These are phyloP conservation scores for Drosophila sordidula DNA, from an alignment of 2,888 invertebrate species.

Conservation along the genomic window DNA sequence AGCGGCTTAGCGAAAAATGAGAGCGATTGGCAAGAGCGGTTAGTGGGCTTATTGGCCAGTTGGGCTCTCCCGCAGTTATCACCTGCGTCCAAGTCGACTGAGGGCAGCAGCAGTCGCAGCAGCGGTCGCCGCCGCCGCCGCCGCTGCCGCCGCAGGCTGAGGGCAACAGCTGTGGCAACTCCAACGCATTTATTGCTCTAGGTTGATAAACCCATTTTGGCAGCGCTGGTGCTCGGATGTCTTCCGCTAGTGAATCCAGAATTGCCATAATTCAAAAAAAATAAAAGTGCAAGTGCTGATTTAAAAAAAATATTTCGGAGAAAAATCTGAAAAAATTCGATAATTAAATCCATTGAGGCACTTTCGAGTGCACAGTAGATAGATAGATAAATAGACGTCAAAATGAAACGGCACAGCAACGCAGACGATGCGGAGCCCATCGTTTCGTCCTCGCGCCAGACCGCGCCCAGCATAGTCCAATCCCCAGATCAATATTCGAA, in stretches of 20 bases:
- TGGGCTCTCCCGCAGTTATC: constrained; percentile 20
- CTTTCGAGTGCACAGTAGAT: background rate
- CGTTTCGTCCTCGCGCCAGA: constrained; percentile 19
- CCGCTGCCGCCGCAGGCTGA: constrained; percentile 6
- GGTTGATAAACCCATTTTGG: constrained; percentile 40
- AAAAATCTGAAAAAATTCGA: background rate
- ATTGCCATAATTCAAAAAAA: background rate
- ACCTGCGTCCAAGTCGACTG: constrained; percentile 16
- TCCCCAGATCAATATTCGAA: constrained; percentile 30
- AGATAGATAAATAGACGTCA: background rate
- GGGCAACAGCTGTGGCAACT: constrained; percentile 25
- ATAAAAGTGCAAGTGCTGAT: constrained; percentile 14
- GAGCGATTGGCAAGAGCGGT: constrained; percentile 5
- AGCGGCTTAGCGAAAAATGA: constrained; percentile 13
- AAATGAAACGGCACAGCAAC: constrained; percentile 23
- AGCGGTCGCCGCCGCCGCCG: background rate
- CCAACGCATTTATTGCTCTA: constrained; percentile 14
- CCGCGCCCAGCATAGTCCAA: constrained; percentile 15
- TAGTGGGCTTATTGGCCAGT: constrained; percentile 26
- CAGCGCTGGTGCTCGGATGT: constrained; percentile 42
- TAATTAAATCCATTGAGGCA: background rate
- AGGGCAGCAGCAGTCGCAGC: constrained; percentile 2
- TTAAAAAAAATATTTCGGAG: background rate
- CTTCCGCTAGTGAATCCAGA: constrained; percentile 10
- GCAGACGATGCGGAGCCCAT: constrained; percentile 33